These are phyloP conservation scores for Caenorhabditis sp. DNA, from an alignment of 2,888 invertebrate genomes.

Conservation along the genomic window DNA sequence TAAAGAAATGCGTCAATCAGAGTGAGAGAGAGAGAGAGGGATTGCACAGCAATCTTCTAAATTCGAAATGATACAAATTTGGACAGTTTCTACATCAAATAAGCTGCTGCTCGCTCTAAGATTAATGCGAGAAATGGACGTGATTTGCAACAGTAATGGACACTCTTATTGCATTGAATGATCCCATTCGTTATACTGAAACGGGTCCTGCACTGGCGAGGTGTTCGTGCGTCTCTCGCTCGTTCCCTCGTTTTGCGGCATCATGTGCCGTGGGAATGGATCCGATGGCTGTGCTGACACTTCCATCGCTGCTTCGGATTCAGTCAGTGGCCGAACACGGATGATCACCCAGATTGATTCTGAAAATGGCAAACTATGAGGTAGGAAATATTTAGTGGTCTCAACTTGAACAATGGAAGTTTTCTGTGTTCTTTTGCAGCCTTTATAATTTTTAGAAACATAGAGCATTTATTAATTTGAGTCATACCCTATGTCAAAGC, in stretches of 20 bases:
- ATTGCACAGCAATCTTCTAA: background rate
- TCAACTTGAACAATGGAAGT: no score
- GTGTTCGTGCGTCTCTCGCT: background rate
- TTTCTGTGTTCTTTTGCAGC: no score
- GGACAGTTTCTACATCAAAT: background rate
- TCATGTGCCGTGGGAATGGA: slow-evolving; percentile 25
- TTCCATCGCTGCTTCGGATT: slow-evolving; percentile 38
- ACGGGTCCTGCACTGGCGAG: slow-evolving; percentile 30
- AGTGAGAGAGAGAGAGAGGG: no score
- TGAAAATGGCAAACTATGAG: no score
- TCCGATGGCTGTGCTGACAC: slow-evolving; percentile 41
- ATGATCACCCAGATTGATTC: slow-evolving; percentile 65
- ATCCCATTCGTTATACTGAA: slow-evolving; percentile 14
- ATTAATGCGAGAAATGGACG: no score
- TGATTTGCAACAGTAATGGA: background rate
- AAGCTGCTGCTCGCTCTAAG: no score
- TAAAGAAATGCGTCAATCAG: background rate
- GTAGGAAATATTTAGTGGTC: no score
- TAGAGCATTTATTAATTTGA: no score
- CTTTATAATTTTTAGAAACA: no score
- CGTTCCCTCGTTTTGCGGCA: slow-evolving; percentile 29
- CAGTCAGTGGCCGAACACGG: slow-evolving; percentile 38
- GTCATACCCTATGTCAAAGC: no score
- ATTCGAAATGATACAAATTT: background rate
- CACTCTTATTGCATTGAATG: slow-evolving; percentile 50